Percentiles rank a stretch among this genome's conserved stretches.
Conservation (phyloP, 2,797 vertebrate species). For the Tokudaia muenninki region DNA sequence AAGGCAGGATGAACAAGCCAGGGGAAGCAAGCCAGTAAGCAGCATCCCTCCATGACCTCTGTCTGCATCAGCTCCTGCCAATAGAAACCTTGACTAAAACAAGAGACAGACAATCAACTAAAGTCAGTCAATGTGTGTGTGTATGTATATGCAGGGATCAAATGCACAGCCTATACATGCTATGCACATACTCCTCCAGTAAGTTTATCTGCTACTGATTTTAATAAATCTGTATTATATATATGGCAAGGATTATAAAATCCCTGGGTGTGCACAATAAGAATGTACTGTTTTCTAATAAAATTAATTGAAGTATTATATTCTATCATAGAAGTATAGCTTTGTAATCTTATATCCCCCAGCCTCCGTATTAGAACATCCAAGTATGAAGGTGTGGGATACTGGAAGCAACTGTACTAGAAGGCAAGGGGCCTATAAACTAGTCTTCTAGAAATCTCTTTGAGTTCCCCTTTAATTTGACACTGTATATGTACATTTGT, state of each 20-base stretch:
- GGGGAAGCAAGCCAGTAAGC: no score
- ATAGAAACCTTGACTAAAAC: no score
- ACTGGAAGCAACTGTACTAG: no score
- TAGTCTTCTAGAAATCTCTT: not conserved
- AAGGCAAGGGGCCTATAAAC: not conserved
- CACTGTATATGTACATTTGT: not conserved
- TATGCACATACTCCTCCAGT: not conserved
- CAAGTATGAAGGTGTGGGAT: not conserved
- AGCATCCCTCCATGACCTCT: no score
- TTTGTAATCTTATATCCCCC: not conserved
- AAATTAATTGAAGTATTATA: not conserved
- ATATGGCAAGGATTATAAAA: not conserved
- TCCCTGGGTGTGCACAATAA: not conserved
- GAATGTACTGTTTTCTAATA: not conserved
- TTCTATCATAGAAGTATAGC: not conserved
- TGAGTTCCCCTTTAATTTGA: not conserved
- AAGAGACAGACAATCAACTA: not conserved
- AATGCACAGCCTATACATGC: not conserved
- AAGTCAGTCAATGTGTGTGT: not conserved
- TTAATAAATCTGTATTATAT: not conserved
- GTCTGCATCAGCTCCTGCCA: no score
- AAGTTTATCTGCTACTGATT: not conserved
- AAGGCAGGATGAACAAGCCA: no score
- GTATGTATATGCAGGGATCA: not conserved
- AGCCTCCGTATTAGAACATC: not conserved